phyloP scores from a whole-genome alignment of 2,113 vertebrate genomes.

The Macrotus californicus region DNA sequence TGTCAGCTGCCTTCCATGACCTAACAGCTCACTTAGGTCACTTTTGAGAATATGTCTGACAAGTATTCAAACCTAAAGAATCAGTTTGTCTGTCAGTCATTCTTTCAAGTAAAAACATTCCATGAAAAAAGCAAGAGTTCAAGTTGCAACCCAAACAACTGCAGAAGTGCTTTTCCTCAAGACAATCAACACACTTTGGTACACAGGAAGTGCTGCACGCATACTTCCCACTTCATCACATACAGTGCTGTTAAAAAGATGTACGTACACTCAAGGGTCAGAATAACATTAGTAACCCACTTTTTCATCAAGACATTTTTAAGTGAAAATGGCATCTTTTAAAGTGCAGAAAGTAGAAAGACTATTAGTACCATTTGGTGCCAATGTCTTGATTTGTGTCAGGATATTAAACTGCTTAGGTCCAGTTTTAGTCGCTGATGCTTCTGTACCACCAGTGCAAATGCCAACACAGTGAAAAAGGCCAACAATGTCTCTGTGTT shows the following conservation, averaged over 20 bases:
- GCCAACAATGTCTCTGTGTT: background rate
- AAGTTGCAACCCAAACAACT: background rate
- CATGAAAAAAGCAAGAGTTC: background rate
- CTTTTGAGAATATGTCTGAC: background rate
- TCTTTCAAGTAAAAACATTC: background rate
- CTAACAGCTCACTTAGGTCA: background rate
- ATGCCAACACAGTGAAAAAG: background rate
- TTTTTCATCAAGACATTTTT: background rate
- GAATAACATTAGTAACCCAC: background rate
- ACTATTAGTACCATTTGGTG: background rate
- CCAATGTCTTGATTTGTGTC: background rate
- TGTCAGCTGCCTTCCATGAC: background rate
- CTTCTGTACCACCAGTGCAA: background rate
- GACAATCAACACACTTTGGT: background rate
- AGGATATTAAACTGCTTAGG: background rate
- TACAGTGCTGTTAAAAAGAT: background rate
- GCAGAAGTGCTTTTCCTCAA: background rate
- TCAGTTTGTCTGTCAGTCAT: background rate
- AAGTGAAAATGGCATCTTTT: conserved; percentile 7
- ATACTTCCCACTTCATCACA: background rate
- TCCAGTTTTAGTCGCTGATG: background rate
- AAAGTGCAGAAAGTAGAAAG: background rate
- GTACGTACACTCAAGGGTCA: background rate
- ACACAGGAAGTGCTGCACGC: background rate
- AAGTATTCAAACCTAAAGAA: background rate